Evolutionary conservation across 2,888 invertebrate genomes (phyloP).

Genomic region (Agrochola circellaris): DNA sequence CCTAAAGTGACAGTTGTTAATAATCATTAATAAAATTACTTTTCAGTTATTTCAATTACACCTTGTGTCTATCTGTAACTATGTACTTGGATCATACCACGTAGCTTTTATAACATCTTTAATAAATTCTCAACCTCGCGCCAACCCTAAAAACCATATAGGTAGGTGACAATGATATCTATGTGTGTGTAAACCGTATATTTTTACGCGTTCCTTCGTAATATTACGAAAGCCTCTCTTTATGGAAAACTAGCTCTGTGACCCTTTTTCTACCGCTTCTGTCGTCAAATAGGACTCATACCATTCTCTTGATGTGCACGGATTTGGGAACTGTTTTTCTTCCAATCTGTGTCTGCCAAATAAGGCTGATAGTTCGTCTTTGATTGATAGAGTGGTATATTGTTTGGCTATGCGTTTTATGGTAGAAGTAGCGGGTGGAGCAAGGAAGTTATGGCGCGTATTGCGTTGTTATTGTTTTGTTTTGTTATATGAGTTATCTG

Average conservation of each 20-base stretch:
- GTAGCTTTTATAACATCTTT: not conserved
- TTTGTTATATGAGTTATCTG: constrained; percentile 4
- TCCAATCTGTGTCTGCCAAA: constrained; percentile 58
- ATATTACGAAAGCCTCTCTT: constrained; percentile 71
- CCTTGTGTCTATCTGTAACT: no score
- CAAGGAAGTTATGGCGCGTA: constrained; percentile 10
- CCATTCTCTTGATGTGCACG: constrained; percentile 50
- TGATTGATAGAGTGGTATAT: constrained; percentile 59
- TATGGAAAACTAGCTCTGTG: constrained; percentile 70
- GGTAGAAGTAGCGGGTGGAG: constrained; percentile 6
- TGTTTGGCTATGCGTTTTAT: constrained; percentile 33
- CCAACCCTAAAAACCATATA: constrained; percentile 63
- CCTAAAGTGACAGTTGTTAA: not conserved
- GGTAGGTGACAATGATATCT: constrained; percentile 70
- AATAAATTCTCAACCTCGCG: not conserved
- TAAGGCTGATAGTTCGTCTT: constrained; percentile 51
- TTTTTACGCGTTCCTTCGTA: constrained; percentile 68
- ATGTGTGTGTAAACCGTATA: constrained; percentile 71
- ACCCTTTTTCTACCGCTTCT: constrained; percentile 62
- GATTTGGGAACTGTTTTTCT: constrained; percentile 60
- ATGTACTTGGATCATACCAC: not conserved
- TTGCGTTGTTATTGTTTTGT: constrained; percentile 37
- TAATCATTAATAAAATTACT: not conserved
- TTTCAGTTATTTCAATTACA: not conserved
- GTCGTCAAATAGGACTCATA: constrained; percentile 57